Evolutionary conservation across 2,797 vertebrate genomes (phyloP).

Genomic region (Takifugu rubripes): DNA sequence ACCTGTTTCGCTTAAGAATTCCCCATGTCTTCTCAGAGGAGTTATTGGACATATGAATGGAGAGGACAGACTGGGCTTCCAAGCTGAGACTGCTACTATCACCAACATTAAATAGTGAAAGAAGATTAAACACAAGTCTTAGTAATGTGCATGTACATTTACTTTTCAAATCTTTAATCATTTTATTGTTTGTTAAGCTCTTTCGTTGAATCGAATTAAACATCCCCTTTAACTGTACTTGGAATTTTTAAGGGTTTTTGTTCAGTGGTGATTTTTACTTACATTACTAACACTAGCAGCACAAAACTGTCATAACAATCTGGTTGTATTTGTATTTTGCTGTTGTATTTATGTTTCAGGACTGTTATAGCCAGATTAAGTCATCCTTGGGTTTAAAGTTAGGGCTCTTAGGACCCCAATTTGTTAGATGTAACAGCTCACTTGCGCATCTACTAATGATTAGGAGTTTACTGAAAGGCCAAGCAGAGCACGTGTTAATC

Average conservation of each 20-base stretch:
- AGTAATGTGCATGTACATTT: no score
- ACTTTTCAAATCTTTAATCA: no score
- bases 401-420: conserved; percentile 21
- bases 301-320: conserved; percentile 58
- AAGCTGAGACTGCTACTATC: no score
- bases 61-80: no score
- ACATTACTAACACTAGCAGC: conserved; percentile 21
- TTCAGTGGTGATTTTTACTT: conserved; percentile 32
- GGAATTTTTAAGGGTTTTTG: conserved; percentile 47
- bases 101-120: no score
- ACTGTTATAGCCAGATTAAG: background rate
- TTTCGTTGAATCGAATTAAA: conserved; percentile 14
- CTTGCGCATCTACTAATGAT: conserved; percentile 47
- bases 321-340: no score
- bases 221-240: conserved; percentile 18
- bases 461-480: conserved; percentile 41
- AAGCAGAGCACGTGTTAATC: conserved; percentile 58
- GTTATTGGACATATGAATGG: no score
- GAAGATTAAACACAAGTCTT: no score
- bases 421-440: background rate
- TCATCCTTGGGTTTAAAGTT: conserved; percentile 20
- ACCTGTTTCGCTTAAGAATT: no score
- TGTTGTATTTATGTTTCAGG: conserved; percentile 14
- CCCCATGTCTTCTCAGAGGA: no score
- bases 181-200: no score